Evolutionary conservation across 2,113 vertebrate genomes (phyloP).

Genomic region (Anser cygnoides): DNA sequence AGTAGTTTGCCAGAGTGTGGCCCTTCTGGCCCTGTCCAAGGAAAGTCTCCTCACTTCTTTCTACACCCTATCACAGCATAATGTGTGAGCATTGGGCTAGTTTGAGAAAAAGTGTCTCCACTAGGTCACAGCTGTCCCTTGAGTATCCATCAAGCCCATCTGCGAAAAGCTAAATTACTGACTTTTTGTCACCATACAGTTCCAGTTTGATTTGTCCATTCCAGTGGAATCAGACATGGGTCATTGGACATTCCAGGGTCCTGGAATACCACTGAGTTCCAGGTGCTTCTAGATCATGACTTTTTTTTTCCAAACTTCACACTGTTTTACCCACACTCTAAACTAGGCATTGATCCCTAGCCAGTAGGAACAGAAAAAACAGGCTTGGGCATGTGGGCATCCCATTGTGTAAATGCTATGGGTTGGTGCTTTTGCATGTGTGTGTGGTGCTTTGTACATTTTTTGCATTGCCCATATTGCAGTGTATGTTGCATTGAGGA

Average conservation of each 20-base stretch:
- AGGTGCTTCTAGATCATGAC: background rate
- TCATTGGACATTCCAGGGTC: background rate
- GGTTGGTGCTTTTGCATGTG: background rate
- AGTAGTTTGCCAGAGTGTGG: background rate
- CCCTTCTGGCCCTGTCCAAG: background rate
- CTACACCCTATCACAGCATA: background rate
- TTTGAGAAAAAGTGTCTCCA: background rate
- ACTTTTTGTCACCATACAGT: background rate
- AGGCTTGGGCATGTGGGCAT: background rate
- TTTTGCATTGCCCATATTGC: background rate
- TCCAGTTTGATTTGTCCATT: background rate
- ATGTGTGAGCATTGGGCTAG: background rate
- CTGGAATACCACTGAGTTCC: background rate
- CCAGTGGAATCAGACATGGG: background rate
- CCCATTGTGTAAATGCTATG: background rate
- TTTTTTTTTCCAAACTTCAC: background rate
- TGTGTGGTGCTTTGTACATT: background rate
- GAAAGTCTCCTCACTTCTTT: background rate
- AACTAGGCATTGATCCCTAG: background rate
- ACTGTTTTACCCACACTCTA: background rate
- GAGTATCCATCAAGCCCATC: background rate
- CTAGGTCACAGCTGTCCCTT: background rate
- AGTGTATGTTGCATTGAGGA: background rate
- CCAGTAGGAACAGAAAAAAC: too few species aligned
- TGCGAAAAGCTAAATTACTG: background rate